Percentiles rank a stretch among this genome's conserved stretches.
phyloP scores from a whole-genome alignment of 2,113 vertebrate species.

The Nanorana parkeri region DNA sequence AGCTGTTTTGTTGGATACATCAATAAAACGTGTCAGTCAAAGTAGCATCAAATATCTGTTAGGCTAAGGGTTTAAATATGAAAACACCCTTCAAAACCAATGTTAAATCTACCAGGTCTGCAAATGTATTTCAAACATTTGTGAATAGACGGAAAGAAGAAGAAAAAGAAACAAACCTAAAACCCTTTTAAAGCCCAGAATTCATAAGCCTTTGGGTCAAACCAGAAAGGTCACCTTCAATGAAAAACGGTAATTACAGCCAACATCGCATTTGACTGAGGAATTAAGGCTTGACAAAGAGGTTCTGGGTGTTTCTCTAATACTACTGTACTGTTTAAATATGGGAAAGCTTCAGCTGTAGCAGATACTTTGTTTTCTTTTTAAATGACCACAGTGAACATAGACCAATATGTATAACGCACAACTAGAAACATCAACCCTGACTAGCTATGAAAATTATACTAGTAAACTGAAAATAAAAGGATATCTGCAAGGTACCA shows the following conservation, averaged over 20 bases:
- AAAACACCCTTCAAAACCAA: not conserved
- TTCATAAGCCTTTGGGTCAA: constrained; percentile 34
- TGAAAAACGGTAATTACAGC: constrained; percentile 31
- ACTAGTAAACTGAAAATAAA: not conserved
- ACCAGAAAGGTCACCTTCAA: constrained; percentile 24
- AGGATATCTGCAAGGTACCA: too few relatives aligned
- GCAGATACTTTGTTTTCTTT: not conserved
- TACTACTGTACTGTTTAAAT: not conserved
- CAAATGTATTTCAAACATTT: not conserved
- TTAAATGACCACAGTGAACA: not conserved
- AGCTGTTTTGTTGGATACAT: too few relatives aligned
- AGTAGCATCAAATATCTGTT: too few relatives aligned
- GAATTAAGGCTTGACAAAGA: constrained; percentile 21
- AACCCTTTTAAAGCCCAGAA: not conserved
- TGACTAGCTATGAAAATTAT: not conserved
- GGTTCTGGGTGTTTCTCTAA: not conserved
- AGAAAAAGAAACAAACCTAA: too few relatives aligned
- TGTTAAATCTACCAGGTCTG: not conserved
- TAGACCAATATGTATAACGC: too few relatives aligned
- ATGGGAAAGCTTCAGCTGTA: not conserved
- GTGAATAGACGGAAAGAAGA: not conserved
- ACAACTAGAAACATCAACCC: not conserved
- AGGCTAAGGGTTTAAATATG: too few relatives aligned
- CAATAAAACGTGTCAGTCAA: too few relatives aligned
- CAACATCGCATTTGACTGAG: constrained; percentile 21